Evolutionary conservation across 2,888 invertebrate species (phyloP).

Genomic region (Microplitis manilae): DNA sequence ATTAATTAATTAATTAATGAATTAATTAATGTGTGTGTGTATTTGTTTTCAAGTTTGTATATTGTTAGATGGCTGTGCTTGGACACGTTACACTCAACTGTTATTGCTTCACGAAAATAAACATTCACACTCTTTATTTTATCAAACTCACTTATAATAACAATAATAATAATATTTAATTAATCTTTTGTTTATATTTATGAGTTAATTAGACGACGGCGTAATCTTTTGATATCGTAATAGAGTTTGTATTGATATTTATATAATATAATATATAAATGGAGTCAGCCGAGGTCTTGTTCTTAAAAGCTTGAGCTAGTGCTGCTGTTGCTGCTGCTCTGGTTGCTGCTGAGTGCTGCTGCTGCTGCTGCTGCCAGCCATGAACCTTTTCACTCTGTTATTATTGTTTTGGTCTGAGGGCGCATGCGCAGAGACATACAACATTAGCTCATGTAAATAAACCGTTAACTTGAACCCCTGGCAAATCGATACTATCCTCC

Average conservation of each 20-base stretch:
- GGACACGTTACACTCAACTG: not conserved
- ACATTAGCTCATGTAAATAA: constrained; percentile 65
- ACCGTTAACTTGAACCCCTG: constrained; percentile 68
- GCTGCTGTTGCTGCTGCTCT: constrained; percentile 26
- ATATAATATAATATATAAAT: constrained; percentile 12
- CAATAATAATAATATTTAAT: not conserved
- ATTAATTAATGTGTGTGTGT: not conserved
- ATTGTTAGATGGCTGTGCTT: not conserved
- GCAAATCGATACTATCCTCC: constrained; percentile 66
- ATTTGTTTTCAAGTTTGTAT: not conserved
- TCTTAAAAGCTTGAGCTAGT: constrained; percentile 26
- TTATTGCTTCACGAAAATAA: not conserved
- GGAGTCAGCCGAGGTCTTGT: constrained; percentile 23
- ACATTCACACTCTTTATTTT: not conserved
- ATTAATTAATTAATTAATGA: not conserved
- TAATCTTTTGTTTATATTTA: no score
- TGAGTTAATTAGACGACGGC: not conserved
- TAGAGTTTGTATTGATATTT: not conserved
- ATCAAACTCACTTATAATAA: not conserved
- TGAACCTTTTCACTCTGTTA: constrained; percentile 63
- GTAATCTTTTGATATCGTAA: not conserved
- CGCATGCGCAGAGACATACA: constrained; percentile 64
- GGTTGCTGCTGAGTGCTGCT: constrained; percentile 36
- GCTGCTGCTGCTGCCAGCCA: constrained; percentile 54
- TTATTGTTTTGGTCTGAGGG: constrained; percentile 68